A percentile compares a stretch with the other conserved stretches of the same genome.
phyloP scores from a whole-genome alignment of 2,113 vertebrate genomes.

The Caretta caretta region DNA sequence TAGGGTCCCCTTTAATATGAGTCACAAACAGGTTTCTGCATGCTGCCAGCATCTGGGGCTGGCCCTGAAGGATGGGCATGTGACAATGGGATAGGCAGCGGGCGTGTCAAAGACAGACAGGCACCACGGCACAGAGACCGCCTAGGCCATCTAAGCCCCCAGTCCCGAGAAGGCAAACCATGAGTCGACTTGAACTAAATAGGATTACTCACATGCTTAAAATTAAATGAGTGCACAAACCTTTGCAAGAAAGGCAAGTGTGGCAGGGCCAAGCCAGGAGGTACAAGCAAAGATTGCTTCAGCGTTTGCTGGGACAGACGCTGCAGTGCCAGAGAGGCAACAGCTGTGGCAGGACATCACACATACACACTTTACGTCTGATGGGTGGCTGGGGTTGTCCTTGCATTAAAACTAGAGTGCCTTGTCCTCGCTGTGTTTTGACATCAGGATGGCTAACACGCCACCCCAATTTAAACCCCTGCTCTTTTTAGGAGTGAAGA shows the following conservation, averaged over 20 bases:
- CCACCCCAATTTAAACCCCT: rapidly evolving
- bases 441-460: not conserved
- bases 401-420: not conserved
- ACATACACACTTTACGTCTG: not conserved
- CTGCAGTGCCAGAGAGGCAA: not conserved
- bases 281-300: not conserved
- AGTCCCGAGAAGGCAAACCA: not conserved
- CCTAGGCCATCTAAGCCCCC: not conserved
- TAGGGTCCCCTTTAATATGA: not conserved
- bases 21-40: not conserved
- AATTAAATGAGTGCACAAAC: not conserved
- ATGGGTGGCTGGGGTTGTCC: not conserved
- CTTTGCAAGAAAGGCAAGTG: not conserved
- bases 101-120: not conserved
- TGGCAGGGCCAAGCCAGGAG: not conserved
- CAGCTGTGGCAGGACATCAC: not conserved
- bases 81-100: not conserved
- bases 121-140: not conserved
- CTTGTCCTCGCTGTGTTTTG: not conserved
- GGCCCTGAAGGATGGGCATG: not conserved
- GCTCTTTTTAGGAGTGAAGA: not conserved
- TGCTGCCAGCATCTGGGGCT: not conserved
- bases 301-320: not conserved
- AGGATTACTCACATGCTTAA: not conserved
- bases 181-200: not conserved